Conservation (phyloP, 2,888 invertebrate species). For the Mimumesa dahlbomi region DNA sequence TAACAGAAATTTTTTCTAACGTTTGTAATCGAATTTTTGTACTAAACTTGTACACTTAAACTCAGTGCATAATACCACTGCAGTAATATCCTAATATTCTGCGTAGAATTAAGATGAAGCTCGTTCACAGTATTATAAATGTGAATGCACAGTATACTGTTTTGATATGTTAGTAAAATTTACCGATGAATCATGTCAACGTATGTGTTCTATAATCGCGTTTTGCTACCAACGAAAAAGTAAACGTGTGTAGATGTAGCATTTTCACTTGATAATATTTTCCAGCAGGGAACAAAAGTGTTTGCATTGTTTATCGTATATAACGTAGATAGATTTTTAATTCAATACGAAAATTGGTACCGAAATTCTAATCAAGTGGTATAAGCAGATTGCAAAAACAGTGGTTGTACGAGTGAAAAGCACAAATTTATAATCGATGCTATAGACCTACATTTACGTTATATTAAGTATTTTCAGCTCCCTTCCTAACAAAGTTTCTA, state of each 20-base stretch:
- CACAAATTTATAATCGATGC: neutral
- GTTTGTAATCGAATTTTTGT: slow-evolving; percentile 50
- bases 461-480: too few species aligned
- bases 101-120: slow-evolving; percentile 43
- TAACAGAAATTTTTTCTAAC: slow-evolving; percentile 41
- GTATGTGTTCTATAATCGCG: slow-evolving; percentile 58
- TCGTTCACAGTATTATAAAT: slow-evolving; percentile 64
- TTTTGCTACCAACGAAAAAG: slow-evolving; percentile 51
- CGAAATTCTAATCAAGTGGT: slow-evolving; percentile 37
- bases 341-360: slow-evolving; percentile 50
- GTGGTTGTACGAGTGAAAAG: neutral
- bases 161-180: slow-evolving; percentile 54
- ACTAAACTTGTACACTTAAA: slow-evolving; percentile 37
- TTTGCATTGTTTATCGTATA: slow-evolving; percentile 62
- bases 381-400: slow-evolving; percentile 23
- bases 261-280: slow-evolving; percentile 52
- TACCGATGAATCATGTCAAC: slow-evolving; percentile 45
- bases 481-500: too few species aligned
- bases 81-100: slow-evolving; percentile 46
- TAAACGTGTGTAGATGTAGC: slow-evolving; percentile 51
- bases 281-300: slow-evolving; percentile 43
- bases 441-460: too few species aligned
- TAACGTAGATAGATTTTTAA: slow-evolving; percentile 59
- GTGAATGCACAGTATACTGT: slow-evolving; percentile 49
- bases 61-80: slow-evolving; percentile 28